Percentiles rank a stretch among this genome's conserved stretches.
Evolutionary conservation across 1,140 invertebrate genomes (phyloP).

Genomic region (Heliconius melpomene): DNA sequence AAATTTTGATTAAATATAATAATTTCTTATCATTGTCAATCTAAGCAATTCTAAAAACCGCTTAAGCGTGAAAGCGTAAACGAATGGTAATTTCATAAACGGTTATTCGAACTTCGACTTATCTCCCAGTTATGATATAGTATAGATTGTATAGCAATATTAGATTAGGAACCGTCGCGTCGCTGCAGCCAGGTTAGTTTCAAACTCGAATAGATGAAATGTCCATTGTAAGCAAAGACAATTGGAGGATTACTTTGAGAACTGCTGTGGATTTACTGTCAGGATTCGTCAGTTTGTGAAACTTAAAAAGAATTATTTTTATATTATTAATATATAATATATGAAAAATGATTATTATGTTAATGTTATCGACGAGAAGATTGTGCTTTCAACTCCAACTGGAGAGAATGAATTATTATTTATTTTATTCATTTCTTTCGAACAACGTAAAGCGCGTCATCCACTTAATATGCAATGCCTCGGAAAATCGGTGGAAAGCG

Average conservation of each 20-base stretch:
- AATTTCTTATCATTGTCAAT: too few species aligned
- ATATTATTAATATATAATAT: too few species aligned
- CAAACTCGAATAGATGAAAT: constrained; percentile 31
- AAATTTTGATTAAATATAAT: too few species aligned
- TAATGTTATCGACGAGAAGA: too few species aligned
- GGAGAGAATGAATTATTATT: too few species aligned
- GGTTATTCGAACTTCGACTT: not conserved
- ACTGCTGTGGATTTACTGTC: not conserved
- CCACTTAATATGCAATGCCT: too few species aligned
- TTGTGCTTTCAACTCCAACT: too few species aligned
- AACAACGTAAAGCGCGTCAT: too few species aligned
- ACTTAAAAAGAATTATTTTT: too few species aligned
- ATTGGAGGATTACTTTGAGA: constrained; percentile 26
- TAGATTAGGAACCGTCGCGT: constrained; percentile 43
- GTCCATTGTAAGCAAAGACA: constrained; percentile 40
- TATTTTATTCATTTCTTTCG: too few species aligned
- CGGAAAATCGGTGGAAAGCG: too few species aligned
- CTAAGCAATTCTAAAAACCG: not conserved
- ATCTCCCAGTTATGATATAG: not conserved
- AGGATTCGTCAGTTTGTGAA: not conserved
- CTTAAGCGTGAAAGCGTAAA: not conserved
- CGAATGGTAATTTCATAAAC: not conserved
- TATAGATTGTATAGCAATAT: constrained; percentile 28
- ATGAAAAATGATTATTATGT: too few species aligned
- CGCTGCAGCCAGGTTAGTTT: constrained; percentile 27